These are phyloP conservation scores for Pollachius pollachius DNA, from an alignment of 2,113 vertebrate species.

Conservation along the genomic window DNA sequence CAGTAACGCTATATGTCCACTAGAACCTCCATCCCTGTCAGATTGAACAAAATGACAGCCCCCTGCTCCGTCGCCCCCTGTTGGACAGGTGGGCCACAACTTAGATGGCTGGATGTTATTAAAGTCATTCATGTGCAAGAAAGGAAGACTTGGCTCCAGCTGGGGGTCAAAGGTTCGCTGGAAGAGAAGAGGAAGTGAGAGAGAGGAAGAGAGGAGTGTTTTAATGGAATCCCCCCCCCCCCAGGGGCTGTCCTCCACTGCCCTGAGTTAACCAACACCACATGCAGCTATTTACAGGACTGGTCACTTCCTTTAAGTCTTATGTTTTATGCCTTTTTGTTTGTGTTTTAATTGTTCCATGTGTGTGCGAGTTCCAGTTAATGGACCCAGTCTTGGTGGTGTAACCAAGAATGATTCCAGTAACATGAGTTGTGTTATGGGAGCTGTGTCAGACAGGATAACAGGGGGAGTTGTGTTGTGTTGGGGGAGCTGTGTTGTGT, in stretches of 20 bases:
- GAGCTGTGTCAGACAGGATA: too few relatives aligned
- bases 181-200: not conserved
- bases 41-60: conserved; percentile 32
- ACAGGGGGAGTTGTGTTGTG: too few relatives aligned
- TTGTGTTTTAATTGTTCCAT: too few relatives aligned
- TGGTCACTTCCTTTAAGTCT: too few relatives aligned
- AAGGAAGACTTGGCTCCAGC: not conserved
- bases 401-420: too few relatives aligned
- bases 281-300: too few relatives aligned
- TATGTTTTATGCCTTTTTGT: too few relatives aligned
- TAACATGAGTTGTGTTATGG: too few relatives aligned
- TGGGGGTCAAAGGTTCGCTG: conserved; percentile 27
- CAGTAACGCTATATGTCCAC: not conserved
- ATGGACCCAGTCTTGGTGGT: too few relatives aligned
- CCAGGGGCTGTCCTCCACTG: not conserved
- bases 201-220: conserved; percentile 2
- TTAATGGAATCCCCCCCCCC: conserved; percentile 38
- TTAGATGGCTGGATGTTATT: conserved; percentile 35
- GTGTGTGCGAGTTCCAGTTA: too few relatives aligned
- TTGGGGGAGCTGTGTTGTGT: too few relatives aligned
- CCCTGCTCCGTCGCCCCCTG: conserved; percentile 35
- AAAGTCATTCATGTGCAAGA: not conserved
- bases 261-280: not conserved
- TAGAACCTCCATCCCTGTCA: conserved; percentile 32
- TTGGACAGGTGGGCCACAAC: conserved; percentile 33